Conservation (phyloP, 2,888 invertebrate species). For the Atethmia centrago region DNA sequence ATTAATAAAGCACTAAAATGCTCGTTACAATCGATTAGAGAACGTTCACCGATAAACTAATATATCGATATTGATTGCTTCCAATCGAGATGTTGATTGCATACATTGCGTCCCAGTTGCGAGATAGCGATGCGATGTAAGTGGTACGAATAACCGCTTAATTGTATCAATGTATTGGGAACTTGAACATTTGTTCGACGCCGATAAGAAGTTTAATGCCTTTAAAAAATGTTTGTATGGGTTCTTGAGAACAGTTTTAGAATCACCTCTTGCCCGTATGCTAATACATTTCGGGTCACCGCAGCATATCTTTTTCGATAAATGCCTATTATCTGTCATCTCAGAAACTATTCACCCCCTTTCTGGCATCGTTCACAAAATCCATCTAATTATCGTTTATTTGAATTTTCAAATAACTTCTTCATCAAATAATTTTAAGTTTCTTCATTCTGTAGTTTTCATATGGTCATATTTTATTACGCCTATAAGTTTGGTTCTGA, state of each 20-base stretch:
- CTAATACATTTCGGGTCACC: neutral
- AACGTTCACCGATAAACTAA: slow-evolving; percentile 56
- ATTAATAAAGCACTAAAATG: slow-evolving; percentile 50
- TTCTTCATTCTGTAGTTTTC: neutral
- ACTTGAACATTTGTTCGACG: slow-evolving; percentile 32
- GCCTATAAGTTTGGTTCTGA: neutral
- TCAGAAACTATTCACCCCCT: neutral
- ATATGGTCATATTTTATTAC: neutral
- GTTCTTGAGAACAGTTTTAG: slow-evolving; percentile 3
- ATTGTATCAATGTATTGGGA: slow-evolving; percentile 51
- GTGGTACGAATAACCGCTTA: slow-evolving; percentile 53
- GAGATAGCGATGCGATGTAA: slow-evolving; percentile 51
- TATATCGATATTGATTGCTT: slow-evolving; percentile 59
- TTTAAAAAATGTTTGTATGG: neutral
- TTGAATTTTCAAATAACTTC: neutral
- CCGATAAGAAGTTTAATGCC: slow-evolving; percentile 20
- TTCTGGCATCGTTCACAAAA: neutral
- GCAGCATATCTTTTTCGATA: neutral
- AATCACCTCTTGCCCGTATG: neutral
- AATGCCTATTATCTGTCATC: neutral
- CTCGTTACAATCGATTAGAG: slow-evolving; percentile 56
- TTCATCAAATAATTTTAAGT: neutral
- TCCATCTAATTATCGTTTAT: neutral
- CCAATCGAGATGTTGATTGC: slow-evolving; percentile 62
- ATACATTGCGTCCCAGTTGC: slow-evolving; percentile 55